phyloP scores from a whole-genome alignment of 2,888 invertebrate species.

The Psylliodes chrysocephalus region DNA sequence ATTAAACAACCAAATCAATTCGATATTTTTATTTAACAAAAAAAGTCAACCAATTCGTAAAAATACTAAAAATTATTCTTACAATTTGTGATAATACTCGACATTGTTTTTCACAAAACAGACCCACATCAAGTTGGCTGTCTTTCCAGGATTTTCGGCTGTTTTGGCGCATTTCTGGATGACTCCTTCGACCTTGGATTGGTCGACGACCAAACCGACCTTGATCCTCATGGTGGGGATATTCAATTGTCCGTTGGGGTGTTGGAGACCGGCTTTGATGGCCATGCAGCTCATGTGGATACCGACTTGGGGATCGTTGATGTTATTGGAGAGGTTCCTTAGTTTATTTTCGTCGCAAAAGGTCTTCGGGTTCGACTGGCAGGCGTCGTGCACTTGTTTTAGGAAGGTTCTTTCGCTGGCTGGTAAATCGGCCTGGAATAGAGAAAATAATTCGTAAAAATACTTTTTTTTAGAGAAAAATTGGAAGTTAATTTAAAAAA shows the following conservation, averaged over 20 bases:
- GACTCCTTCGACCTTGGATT: slow-evolving; percentile 22
- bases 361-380: slow-evolving; percentile 35
- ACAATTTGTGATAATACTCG: slow-evolving; percentile 36
- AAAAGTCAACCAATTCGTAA: background rate
- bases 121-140: slow-evolving; percentile 32
- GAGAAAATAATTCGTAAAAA: background rate
- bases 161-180: slow-evolving; percentile 27
- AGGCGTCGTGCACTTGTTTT: slow-evolving; percentile 31
- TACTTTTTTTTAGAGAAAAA: too few species aligned
- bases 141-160: slow-evolving; percentile 28
- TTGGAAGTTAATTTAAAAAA: too few species aligned
- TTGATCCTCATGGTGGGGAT: slow-evolving; percentile 22
- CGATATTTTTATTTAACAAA: background rate
- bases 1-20: too few species aligned
- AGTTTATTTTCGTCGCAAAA: slow-evolving; percentile 34
- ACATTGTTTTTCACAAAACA: slow-evolving; percentile 37
- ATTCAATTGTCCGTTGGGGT: slow-evolving; percentile 29
- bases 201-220: slow-evolving; percentile 24
- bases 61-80: too few species aligned
- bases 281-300: slow-evolving; percentile 42
- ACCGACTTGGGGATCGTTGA: slow-evolving; percentile 30
- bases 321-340: slow-evolving; percentile 26
- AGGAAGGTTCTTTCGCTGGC: slow-evolving; percentile 29
- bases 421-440: slow-evolving; percentile 25
- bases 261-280: slow-evolving; percentile 35